Evolutionary conservation across 2,113 vertebrate genomes (phyloP), one percentile per base, ranked within the genome.

Genomic region (Numenius arquata): DNA sequence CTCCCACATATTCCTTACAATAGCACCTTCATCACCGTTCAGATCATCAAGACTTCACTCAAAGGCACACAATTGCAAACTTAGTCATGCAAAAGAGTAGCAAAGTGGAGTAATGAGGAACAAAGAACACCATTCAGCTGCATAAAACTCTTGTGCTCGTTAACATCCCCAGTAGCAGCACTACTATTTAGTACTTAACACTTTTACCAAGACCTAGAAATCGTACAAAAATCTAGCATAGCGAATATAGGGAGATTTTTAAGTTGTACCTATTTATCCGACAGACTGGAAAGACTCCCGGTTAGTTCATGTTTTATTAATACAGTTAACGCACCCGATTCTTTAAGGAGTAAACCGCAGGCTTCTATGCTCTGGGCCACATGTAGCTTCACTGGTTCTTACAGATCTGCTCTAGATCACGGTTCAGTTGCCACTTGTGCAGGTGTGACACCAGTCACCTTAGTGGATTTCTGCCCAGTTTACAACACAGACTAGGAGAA

Each of bases 1-100:
- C 95, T 90, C 95, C 94, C 82, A 96, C 91, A 76, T 50, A 88
- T 23, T 93, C 86, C 97, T 96, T 79, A 94, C 94, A 97, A 96
- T 95, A 97, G 96, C 82, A 95, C 90, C 94, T 95, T 95, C 86
- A 82, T 85, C 94, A 80, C 90, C 0, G 34, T 90, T 90, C 71
- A 53, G 48, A 93, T 92, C 89, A 97, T 92, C 66, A 8, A 95
- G 91, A 91, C 85, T 48, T 48, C 74, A 77, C 81, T 95, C 75
- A 88, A 89, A 95, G 58, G 67, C 72, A 88, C 90, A 93, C 92
- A 95, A 88, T 40, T 91, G 89, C 86, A 82, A 96, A 95, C 84
- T 95, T 93, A 95, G 84, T 95, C 94, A 96, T 74, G 76, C 88
- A 90, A 75, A 86, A 92, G 72, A 91, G 71, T 80, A 86, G 76